Conservation (phyloP, 35 echinoderm and acorn worm genomes). For the Ophiothrix spiculata region DNA sequence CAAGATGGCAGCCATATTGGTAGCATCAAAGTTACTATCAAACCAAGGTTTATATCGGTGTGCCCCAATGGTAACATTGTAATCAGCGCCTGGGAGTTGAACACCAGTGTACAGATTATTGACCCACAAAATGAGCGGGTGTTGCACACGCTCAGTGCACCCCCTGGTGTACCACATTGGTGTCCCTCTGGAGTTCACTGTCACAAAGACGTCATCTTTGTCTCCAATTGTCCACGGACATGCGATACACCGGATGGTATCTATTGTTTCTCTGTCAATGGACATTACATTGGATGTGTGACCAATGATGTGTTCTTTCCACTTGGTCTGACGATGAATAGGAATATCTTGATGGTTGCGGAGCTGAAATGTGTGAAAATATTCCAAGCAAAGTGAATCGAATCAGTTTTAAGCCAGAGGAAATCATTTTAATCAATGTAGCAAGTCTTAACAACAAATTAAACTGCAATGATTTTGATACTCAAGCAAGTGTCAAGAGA, state of each 20-base stretch:
- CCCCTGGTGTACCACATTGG: not conserved
- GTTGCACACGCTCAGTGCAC: not conserved
- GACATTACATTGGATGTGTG: not conserved
- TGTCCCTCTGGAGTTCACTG: not conserved
- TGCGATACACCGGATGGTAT: not conserved
- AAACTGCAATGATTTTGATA: too few species aligned
- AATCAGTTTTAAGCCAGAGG: too few species aligned
- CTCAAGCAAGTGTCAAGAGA: too few species aligned
- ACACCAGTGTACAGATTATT: not conserved
- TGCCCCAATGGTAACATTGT: slow-evolving; percentile 1
- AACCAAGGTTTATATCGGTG: not conserved
- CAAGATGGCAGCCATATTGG: not conserved
- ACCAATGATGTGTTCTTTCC: not conserved
- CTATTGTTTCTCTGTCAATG: not conserved
- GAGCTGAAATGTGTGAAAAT: not conserved
- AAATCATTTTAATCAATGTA: too few species aligned
- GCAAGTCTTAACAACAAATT: too few species aligned
- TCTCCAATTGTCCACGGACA: not conserved
- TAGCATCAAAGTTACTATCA: not conserved
- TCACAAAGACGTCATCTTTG: not conserved
- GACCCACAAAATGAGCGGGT: not conserved
- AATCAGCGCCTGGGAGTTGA: not conserved
- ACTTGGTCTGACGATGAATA: not conserved
- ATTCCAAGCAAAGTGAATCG: not conserved
- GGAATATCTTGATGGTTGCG: not conserved